A percentile compares a stretch with the other conserved stretches of the same genome.
Evolutionary conservation across 2,797 vertebrate genomes (phyloP).

Genomic region (Helicolenus hilgendorfi): DNA sequence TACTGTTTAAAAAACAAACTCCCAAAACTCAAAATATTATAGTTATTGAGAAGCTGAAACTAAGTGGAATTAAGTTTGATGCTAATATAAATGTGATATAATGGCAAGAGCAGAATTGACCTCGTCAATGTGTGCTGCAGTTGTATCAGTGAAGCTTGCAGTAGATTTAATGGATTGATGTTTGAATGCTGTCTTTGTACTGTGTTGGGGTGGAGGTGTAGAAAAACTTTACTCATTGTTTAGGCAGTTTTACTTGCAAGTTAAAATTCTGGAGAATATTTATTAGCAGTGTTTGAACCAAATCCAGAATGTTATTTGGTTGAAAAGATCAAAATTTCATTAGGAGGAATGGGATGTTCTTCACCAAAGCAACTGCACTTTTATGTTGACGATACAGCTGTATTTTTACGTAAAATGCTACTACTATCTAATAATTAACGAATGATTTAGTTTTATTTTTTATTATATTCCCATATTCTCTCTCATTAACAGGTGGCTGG

Average conservation of each 20-base stretch:
- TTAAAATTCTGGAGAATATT: neutral
- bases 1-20: too few species aligned
- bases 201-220: neutral
- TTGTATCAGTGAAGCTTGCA: neutral
- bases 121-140: neutral
- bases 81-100: too few species aligned
- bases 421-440: neutral
- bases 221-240: neutral
- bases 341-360: neutral
- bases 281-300: neutral
- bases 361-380: neutral
- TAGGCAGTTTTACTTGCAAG: neutral
- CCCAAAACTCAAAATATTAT: too few species aligned
- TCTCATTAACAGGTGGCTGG: neutral
- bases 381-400: neutral
- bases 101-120: neutral
- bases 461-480: neutral
- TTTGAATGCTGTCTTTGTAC: neutral
- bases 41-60: too few species aligned
- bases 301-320: neutral
- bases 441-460: neutral
- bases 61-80: too few species aligned
- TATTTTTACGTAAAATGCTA: neutral
- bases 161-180: neutral
- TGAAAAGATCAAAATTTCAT: neutral